These are phyloP conservation scores for Chelonoidis abingdonii DNA, from an alignment of 2,113 vertebrate genomes.

Conservation along the genomic window DNA sequence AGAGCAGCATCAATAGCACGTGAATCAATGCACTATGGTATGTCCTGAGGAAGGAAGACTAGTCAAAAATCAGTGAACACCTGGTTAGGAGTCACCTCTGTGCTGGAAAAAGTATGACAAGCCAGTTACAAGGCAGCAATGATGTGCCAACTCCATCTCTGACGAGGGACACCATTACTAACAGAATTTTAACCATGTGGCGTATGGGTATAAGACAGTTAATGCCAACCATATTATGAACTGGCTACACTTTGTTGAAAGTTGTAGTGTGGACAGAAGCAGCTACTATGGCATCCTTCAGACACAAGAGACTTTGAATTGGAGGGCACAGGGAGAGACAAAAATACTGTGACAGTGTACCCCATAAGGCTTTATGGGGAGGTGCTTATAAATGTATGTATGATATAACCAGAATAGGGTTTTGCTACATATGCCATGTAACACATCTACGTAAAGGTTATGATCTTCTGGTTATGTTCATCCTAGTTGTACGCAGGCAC, in stretches of 20 bases:
- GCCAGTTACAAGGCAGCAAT: not conserved
- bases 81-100: not conserved
- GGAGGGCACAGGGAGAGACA: not conserved
- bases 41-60: not conserved
- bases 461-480: too few species aligned
- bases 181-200: not conserved
- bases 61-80: not conserved
- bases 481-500: too few species aligned
- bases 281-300: slow-evolving; percentile 33
- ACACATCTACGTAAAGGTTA: too few species aligned
- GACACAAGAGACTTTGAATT: not conserved
- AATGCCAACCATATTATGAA: not conserved
- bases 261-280: slow-evolving; percentile 22
- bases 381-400: too few species aligned
- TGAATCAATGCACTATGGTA: not conserved
- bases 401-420: too few species aligned
- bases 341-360: not conserved
- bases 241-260: not conserved
- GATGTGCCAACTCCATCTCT: not conserved
- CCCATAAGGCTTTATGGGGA: too few species aligned
- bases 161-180: not conserved
- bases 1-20: not conserved
- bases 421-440: too few species aligned
- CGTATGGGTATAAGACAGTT: not conserved
- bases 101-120: not conserved